Conservation (phyloP, 2,113 vertebrate species). For the Drymodes brunneopygia region DNA sequence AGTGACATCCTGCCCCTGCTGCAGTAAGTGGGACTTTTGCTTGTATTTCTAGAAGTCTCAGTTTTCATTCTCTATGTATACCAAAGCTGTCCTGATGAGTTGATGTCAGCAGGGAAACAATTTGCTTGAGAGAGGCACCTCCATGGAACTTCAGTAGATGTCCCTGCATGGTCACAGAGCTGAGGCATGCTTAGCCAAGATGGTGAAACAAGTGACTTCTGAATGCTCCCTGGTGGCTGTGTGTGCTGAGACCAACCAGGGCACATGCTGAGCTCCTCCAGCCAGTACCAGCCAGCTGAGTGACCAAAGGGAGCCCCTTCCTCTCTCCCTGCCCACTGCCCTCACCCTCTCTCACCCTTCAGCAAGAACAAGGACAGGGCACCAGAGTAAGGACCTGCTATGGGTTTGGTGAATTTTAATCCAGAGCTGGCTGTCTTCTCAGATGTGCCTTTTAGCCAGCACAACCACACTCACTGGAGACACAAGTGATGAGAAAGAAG, state of each 20-base stretch:
- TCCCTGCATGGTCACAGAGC: not conserved
- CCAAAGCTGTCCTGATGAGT: not conserved
- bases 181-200: not conserved
- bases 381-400: fast-evolving
- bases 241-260: not conserved
- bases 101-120: not conserved
- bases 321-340: not conserved
- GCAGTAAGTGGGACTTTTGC: not conserved
- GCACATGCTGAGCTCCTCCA: not conserved
- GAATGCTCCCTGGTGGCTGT: not conserved
- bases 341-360: not conserved
- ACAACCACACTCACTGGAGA: not conserved
- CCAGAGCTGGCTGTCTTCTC: not conserved
- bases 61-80: not conserved
- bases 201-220: not conserved
- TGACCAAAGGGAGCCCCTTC: not conserved
- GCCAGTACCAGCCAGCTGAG: not conserved
- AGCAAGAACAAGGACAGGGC: not conserved
- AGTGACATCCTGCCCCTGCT: not conserved
- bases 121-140: not conserved
- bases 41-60: not conserved
- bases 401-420: not conserved
- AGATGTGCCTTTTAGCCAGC: not conserved
- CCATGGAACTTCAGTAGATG: fast-evolving
- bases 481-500: not conserved